phyloP scores from a whole-genome alignment of 2,113 vertebrate species.

The Calidris pugnax region DNA sequence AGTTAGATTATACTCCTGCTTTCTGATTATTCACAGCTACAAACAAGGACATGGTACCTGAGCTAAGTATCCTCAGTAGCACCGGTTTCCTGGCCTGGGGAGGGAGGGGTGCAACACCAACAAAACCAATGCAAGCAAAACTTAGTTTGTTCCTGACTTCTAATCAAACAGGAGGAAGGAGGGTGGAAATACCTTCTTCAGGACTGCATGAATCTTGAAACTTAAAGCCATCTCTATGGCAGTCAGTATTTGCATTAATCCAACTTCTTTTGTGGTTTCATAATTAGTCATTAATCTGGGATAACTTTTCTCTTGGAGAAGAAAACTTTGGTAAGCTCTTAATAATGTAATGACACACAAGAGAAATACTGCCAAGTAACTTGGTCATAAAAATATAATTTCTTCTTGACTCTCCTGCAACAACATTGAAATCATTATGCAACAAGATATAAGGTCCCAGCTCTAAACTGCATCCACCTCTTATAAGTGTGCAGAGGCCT shows the following conservation, averaged over 20 bases:
- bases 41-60: background rate
- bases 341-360: background rate
- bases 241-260: background rate
- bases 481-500: background rate
- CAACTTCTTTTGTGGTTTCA: background rate
- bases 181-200: background rate
- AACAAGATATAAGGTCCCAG: background rate
- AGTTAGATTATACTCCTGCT: background rate
- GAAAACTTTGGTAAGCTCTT: background rate
- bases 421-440: background rate
- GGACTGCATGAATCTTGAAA: background rate
- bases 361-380: background rate
- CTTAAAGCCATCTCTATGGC: background rate
- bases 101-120: background rate
- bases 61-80: background rate
- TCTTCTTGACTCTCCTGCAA: background rate
- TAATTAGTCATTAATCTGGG: background rate
- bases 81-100: background rate
- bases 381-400: background rate
- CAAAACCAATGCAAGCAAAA: background rate
- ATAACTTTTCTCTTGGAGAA: background rate
- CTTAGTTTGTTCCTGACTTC: background rate
- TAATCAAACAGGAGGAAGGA: background rate
- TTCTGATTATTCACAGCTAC: background rate
- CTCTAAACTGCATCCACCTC: background rate